Conservation (phyloP, 2,888 invertebrate species). For the Orthosia gracilis region DNA sequence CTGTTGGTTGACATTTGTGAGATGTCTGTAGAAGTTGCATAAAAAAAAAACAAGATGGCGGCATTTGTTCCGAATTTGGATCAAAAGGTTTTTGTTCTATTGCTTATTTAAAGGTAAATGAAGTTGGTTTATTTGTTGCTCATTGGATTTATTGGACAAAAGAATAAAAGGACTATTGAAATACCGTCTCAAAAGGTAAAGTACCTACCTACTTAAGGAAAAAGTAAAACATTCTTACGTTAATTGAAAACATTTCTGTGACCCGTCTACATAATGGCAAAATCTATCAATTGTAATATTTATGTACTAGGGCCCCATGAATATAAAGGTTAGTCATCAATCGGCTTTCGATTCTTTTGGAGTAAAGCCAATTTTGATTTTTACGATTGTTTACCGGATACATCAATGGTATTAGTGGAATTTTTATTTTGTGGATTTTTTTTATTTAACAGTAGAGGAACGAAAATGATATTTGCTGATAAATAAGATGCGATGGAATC, state of each 20-base stretch:
- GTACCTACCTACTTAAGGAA: neutral
- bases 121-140: neutral
- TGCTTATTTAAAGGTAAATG: no score
- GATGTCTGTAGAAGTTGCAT: neutral
- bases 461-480: neutral
- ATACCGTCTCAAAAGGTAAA: neutral
- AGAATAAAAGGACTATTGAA: neutral
- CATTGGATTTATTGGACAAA: conserved; percentile 23
- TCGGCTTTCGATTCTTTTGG: conserved; percentile 21
- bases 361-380: conserved; percentile 34
- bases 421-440: conserved; percentile 14
- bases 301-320: conserved; percentile 14
- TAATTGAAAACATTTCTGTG: conserved; percentile 13
- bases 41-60: neutral
- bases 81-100: neutral
- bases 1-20: neutral
- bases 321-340: conserved; percentile 20
- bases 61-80: neutral
- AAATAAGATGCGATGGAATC: no score
- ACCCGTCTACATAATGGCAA: neutral
- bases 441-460: neutral
- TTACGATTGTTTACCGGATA: conserved; percentile 50
- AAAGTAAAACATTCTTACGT: conserved; percentile 9
- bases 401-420: neutral
- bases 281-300: neutral